These are phyloP conservation scores for Okapia johnstoni DNA, from an alignment of 2,113 vertebrate genomes.

Conservation along the genomic window DNA sequence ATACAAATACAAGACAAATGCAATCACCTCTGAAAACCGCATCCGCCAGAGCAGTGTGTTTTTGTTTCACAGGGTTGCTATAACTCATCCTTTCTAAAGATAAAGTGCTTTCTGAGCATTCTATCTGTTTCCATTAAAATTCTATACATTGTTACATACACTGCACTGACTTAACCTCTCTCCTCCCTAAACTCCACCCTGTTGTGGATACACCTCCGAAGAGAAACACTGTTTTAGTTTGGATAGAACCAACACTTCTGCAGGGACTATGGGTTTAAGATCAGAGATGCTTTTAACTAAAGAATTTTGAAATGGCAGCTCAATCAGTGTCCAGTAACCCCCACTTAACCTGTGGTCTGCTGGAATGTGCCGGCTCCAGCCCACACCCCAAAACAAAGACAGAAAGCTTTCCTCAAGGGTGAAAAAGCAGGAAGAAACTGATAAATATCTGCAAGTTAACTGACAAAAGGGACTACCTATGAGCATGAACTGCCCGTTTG, in stretches of 20 bases:
- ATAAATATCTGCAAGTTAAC: not conserved
- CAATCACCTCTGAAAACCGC: not conserved
- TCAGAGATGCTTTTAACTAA: not conserved
- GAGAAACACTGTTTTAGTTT: not conserved
- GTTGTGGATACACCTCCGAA: not conserved
- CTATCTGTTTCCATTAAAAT: not conserved
- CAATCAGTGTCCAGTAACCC: not conserved
- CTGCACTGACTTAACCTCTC: not conserved
- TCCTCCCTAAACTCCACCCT: not conserved
- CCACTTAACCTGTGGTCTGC: not conserved
- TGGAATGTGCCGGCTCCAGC: not conserved
- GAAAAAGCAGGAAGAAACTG: not conserved
- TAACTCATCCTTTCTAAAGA: not conserved
- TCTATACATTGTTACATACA: not conserved
- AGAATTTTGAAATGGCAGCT: not conserved
- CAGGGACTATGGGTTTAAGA: not conserved
- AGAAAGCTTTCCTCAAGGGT: not conserved
- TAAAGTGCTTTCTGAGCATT: not conserved
- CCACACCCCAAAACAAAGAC: not conserved
- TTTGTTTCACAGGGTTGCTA: not conserved
- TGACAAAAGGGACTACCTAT: not conserved
- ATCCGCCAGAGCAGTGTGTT: fast-evolving
- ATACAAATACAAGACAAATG: not conserved
- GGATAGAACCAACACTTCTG: not conserved
- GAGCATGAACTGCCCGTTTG: not conserved